Evolutionary conservation across 2,888 invertebrate species (phyloP).

Genomic region (Cephus pulcher): DNA sequence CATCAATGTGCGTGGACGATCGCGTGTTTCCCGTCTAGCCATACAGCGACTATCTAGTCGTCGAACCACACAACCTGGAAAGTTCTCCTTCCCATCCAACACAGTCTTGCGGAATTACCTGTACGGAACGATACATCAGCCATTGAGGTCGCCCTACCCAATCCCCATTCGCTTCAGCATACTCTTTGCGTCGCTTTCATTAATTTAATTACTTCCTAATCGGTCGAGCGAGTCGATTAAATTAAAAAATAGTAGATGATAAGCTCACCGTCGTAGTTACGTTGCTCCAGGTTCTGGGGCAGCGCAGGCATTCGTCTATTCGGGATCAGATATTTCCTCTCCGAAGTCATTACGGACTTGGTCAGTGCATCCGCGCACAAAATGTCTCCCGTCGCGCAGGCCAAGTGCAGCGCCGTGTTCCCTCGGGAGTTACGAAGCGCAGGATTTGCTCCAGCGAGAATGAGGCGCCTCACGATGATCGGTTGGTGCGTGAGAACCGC

Average conservation of each 20-base stretch:
- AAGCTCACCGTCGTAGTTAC: conserved; percentile 86
- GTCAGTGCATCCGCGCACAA: conserved; percentile 81
- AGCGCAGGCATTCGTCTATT: conserved; percentile 63
- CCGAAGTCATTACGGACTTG: conserved; percentile 72
- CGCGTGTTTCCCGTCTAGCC: background rate
- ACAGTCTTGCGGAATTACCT: background rate
- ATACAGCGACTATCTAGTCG: background rate
- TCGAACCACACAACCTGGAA: background rate
- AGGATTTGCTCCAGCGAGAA: conserved; percentile 81
- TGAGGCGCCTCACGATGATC: conserved; percentile 79
- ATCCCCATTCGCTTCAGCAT: background rate
- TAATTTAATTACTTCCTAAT: background rate
- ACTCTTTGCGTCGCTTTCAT: background rate
- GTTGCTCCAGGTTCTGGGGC: conserved; percentile 79
- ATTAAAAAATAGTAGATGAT: background rate
- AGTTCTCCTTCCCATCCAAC: background rate
- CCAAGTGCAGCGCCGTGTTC: conserved; percentile 89
- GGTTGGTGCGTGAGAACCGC: conserved; percentile 84
- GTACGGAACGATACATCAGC: background rate
- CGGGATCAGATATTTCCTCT: conserved; percentile 59
- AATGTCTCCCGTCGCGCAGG: conserved; percentile 77
- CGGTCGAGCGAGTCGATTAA: background rate
- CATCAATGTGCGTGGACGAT: background rate
- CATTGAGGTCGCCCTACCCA: background rate
- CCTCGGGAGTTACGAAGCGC: conserved; percentile 77